Evolutionary conservation across 92 coral and sea anemone species (phyloP), one percentile per base, ranked within the genome.

Genomic region (Epizoanthus ramosus): DNA sequence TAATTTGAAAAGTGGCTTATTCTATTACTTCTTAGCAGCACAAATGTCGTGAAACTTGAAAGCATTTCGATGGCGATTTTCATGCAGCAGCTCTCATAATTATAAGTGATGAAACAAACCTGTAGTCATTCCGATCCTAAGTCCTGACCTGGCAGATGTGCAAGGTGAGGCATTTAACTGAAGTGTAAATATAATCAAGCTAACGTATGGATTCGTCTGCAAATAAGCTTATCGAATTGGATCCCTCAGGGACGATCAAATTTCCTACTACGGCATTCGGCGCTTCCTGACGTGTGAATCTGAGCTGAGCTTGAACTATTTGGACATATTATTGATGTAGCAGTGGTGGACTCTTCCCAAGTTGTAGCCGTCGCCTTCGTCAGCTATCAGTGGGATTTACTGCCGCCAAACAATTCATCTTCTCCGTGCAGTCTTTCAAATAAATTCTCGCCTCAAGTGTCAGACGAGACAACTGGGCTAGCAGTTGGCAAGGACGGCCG

Each of bases 241-340:
- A 22, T 59, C 57, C 82, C 82, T 54, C 41, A 22, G 82, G n/a
- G 82, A 57, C 59, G 63, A 77, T 77, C 82, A 13, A 39, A 15
- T 77, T 77, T 60, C 82, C 70, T 37, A 54, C 82, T 39, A 18
- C 71, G 71, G 64, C 82, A 77, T 77, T 77, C 82, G 70, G 50
- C 71, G 8, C 13, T 61, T 43, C 71, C 52, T 77, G 82, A 77
- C 82, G 61, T 35, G 71, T 77, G 47, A 77, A 41, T 31, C 66
- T 18, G 53, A 67, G 39, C 66, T 18, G 53, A 67, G 39, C 43
- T 41, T 67, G 72, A 28, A 3, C 72, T 50, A 50, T 50, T 50
- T 33, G 72, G 18, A 67, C 71, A 61, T 19, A 14, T 77, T 77
- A 57, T 57, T 69, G 66, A 61, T 24, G 12, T 22, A 39, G 71